Evolutionary conservation across 2,888 invertebrate species (phyloP).

Genomic region (Lottia gigantea): DNA sequence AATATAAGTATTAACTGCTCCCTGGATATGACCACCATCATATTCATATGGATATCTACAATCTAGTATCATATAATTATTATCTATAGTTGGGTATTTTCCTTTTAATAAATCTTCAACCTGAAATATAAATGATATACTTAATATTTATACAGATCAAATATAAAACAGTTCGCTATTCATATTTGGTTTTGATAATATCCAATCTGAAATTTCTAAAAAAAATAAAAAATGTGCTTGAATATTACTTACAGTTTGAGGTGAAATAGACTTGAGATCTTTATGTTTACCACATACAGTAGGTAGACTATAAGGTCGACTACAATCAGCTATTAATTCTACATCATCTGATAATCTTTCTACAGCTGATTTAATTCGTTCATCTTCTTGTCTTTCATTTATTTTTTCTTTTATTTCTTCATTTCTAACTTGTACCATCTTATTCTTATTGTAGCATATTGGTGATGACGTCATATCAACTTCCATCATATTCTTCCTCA

Average conservation of each 20-base stretch:
- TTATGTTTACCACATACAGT: slow-evolving; percentile 15
- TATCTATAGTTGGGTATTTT: slow-evolving; percentile 75
- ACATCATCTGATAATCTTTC: background rate
- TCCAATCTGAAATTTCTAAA: too few species aligned
- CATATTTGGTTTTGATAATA: too few species aligned
- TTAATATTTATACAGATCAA: too few species aligned
- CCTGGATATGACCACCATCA: slow-evolving; percentile 88
- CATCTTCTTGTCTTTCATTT: background rate
- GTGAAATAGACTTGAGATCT: slow-evolving; percentile 17
- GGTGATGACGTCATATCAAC: too few species aligned
- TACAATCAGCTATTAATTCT: slow-evolving; percentile 7
- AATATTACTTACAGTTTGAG: slow-evolving; percentile 1
- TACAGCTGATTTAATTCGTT: slow-evolving; percentile 2
- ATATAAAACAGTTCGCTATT: too few species aligned
- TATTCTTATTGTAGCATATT: too few species aligned
- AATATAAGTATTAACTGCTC: slow-evolving; percentile 86
- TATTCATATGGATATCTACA: slow-evolving; percentile 96
- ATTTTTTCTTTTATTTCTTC: too few species aligned
- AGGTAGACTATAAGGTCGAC: slow-evolving; percentile 13
- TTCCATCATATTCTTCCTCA: too few species aligned
- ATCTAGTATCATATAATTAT: slow-evolving; percentile 83
- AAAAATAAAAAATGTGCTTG: too few species aligned
- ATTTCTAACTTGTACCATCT: too few species aligned
- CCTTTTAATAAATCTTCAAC: slow-evolving; percentile 75
- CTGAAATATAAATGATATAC: too few species aligned